Evolutionary conservation across 2,888 invertebrate genomes (phyloP).

Genomic region (Eilema sororculum): DNA sequence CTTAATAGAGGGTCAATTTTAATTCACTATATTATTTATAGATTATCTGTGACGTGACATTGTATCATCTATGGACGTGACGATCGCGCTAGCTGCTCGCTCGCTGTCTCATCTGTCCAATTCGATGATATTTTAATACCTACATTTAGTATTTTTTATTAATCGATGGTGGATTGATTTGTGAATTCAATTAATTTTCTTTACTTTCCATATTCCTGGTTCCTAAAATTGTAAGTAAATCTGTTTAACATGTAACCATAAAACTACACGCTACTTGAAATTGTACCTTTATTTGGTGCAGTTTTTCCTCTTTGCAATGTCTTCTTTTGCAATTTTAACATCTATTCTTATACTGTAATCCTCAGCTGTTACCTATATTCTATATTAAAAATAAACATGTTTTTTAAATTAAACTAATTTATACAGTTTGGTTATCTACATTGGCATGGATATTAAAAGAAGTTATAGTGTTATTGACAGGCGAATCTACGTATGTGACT

Average conservation of each 20-base stretch:
- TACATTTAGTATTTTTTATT: conserved; percentile 43
- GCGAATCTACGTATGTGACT: conserved; percentile 10
- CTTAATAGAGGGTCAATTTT: no score
- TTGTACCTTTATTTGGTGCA: neutral
- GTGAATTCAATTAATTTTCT: conserved; percentile 45
- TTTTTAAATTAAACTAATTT: neutral
- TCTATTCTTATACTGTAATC: neutral
- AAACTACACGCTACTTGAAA: neutral
- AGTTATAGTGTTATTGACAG: conserved; percentile 22
- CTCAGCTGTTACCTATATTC: neutral
- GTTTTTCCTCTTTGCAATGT: conserved; percentile 32
- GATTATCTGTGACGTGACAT: conserved; percentile 8
- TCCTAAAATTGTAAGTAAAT: conserved; percentile 56
- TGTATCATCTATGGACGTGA: no score
- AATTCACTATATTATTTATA: neutral
- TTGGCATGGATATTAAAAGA: conserved; percentile 9
- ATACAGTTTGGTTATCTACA: neutral
- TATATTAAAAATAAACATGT: neutral
- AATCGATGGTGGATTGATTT: conserved; percentile 67
- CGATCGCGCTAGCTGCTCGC: neutral
- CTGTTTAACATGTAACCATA: neutral
- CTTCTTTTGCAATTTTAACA: conserved; percentile 34
- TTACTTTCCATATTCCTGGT: conserved; percentile 49
- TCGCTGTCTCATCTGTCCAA: conserved; percentile 16
- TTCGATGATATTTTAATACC: conserved; percentile 31